These are phyloP conservation scores for Sapajus apella DNA, from an alignment of 2,113 vertebrate genomes.

Conservation along the genomic window DNA sequence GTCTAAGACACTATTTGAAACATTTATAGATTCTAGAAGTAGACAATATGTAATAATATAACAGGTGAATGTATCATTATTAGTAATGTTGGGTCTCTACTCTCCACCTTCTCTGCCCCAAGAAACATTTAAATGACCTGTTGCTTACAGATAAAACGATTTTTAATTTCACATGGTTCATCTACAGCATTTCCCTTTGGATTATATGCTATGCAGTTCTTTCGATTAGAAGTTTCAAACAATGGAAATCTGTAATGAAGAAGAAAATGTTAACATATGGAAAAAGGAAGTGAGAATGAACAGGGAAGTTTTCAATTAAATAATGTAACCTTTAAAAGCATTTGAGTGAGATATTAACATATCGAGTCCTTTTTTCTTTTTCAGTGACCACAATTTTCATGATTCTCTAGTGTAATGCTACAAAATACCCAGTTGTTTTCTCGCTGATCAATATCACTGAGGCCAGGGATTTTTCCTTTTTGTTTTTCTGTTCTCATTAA, in stretches of 20 bases:
- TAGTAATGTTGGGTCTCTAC: neutral
- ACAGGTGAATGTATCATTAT: neutral
- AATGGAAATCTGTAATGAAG: conserved; percentile 41
- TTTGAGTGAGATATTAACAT: neutral
- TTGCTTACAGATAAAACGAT: conserved; percentile 37
- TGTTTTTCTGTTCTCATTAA: neutral
- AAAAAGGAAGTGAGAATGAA: neutral
- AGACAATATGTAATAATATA: neutral
- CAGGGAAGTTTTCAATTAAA: neutral
- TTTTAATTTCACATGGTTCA: accelerated
- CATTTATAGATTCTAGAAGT: neutral
- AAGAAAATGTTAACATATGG: neutral
- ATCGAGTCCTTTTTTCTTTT: neutral
- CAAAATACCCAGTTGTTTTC: neutral
- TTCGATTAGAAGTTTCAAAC: accelerated
- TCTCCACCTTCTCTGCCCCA: neutral
- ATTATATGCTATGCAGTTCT: accelerated
- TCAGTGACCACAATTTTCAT: neutral
- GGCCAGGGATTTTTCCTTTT: neutral
- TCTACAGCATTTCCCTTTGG: accelerated
- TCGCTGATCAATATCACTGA: neutral
- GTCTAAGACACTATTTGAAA: neutral
- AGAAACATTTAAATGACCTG: neutral
- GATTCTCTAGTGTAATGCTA: neutral
- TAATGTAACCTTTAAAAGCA: neutral